phyloP scores from a whole-genome alignment of 2,797 vertebrate genomes.

The Pseudopleuronectes americanus region DNA sequence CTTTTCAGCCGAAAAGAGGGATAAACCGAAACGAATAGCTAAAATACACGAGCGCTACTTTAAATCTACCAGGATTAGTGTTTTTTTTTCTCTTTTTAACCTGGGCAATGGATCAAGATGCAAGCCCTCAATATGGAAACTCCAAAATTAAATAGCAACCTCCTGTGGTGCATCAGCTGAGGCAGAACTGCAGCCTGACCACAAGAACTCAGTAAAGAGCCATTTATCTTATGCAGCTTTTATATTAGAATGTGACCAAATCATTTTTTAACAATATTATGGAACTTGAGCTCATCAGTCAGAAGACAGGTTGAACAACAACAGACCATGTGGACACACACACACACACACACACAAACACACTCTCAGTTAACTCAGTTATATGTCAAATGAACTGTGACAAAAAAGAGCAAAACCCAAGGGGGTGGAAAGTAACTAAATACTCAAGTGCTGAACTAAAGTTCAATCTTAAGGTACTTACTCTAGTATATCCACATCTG shows the following conservation, averaged over 20 bases:
- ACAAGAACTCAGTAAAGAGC: neutral
- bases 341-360: neutral
- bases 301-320: conserved; percentile 70
- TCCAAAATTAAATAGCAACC: conserved; percentile 5
- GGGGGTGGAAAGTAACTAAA: too few species aligned
- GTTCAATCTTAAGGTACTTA: too few species aligned
- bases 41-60: conserved; percentile 45
- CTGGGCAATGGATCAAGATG: conserved; percentile 22
- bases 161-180: conserved; percentile 1
- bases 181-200: neutral
- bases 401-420: too few species aligned
- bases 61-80: conserved; percentile 57
- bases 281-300: conserved; percentile 35
- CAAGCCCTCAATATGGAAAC: neutral
- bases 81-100: neutral
- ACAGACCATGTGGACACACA: conserved; percentile 15
- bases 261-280: neutral
- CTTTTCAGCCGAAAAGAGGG: conserved; percentile 51
- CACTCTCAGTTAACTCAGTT: neutral
- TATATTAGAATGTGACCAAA: neutral
- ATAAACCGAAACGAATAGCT: conserved; percentile 65
- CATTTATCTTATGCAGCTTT: neutral
- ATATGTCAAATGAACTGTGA: too few species aligned
- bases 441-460: too few species aligned
- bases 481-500: too few species aligned